Percentiles rank a stretch among this genome's conserved stretches.
phyloP scores from a whole-genome alignment of 2,797 vertebrate species.

The Bryconaethiops microstoma region DNA sequence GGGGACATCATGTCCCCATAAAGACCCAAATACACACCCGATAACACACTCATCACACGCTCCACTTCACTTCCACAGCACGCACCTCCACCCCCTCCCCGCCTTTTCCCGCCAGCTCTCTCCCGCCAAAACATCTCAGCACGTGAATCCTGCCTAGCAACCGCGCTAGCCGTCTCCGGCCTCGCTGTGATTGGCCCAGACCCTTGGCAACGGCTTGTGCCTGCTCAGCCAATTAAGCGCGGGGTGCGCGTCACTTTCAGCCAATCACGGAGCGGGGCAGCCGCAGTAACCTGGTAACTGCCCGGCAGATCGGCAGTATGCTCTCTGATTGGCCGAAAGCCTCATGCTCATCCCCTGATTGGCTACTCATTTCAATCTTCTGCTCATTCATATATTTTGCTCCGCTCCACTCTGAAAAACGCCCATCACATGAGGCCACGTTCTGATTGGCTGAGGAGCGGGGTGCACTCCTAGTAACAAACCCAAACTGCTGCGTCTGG shows the following conservation, averaged over 20 bases:
- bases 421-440: constrained; percentile 40
- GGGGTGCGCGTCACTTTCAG: constrained; percentile 76
- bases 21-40: constrained; percentile 45
- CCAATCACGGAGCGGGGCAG: constrained; percentile 80
- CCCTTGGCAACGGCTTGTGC: constrained; percentile 82
- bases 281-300: constrained; percentile 86
- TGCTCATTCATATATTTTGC: constrained; percentile 84
- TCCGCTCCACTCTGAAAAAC: constrained; percentile 50
- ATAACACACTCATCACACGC: constrained; percentile 72
- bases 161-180: constrained; percentile 74
- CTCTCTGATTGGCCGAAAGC: constrained; percentile 66
- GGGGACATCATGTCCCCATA: not conserved
- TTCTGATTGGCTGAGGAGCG: constrained; percentile 75
- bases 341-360: constrained; percentile 54
- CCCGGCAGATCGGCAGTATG: constrained; percentile 57
- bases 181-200: constrained; percentile 74
- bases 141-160: constrained; percentile 84
- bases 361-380: constrained; percentile 59
- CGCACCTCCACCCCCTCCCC: too few species aligned
- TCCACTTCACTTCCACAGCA: constrained; percentile 77
- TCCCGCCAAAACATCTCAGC: constrained; percentile 81
- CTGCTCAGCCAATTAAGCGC: constrained; percentile 76
- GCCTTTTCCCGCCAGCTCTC: constrained; percentile 55
- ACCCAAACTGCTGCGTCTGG: constrained; percentile 65
- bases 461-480: constrained; percentile 78